Evolutionary conservation across 1,140 invertebrate species (phyloP), one percentile per base, ranked within the genome.

Genomic region (Anoplolepis gracilipes): DNA sequence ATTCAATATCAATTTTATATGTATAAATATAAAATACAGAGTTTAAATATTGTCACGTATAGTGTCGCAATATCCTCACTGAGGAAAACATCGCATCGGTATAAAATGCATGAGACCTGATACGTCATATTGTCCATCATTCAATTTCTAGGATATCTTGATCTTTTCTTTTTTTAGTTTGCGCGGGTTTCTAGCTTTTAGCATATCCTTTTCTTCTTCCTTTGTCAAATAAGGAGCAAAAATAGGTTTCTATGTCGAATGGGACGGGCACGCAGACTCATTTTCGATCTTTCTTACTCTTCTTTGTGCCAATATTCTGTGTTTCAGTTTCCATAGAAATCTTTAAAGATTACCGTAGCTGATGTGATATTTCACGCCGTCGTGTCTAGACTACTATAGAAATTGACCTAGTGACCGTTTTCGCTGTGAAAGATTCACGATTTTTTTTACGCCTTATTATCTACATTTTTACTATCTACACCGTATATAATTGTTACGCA

Each of bases 331-430:
- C 30, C 30, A 8, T 11, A n/a, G n/a, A 64, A 55, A 28, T 1
- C 62, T 36, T 69, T 5, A 25, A 69, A 67, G 53, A 69, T 82
- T 42, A 82, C 79, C 79, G 79, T 57, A 22, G 25, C 79, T 53
- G n/a, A 82, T 72, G 53, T 30, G 67, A 73, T 59, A 64, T 73
- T 70, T 59, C 69, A 75, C 53, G 79, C 67, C 67, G 79, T 82
- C 67, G 10, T 36, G 62, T 55, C 64, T 79, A 57, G 46, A 46
- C 25, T 28, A 61, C 25, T 42, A 75, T 82, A 25, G 53, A n/a
- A 25, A 4, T 49, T 67, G 49, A 78, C 46, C 61, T 13, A 85
- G 61, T 39, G 62, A 57, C 42, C 49, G 55, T 39, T 36, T 42
- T 13, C n/a, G 42, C 22, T 39, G 30, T 28, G 62, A 22, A 67